Evolutionary conservation across 2,113 vertebrate species (phyloP).

Genomic region (Dermatemys mawii): DNA sequence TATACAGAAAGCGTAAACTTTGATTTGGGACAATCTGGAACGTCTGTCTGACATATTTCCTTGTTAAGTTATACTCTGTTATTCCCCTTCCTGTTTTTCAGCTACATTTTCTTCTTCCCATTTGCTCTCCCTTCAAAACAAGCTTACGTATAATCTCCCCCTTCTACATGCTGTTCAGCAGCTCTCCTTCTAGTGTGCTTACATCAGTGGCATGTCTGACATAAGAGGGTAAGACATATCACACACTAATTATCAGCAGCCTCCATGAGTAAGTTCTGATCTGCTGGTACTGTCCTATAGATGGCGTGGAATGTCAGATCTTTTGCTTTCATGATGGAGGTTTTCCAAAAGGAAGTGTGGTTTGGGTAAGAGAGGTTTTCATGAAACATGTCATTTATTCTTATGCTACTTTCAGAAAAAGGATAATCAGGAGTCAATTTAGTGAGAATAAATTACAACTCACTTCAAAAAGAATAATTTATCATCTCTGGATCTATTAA

Average conservation of each 20-base stretch:
- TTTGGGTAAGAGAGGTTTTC: fast-evolving
- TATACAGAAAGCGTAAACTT: background rate
- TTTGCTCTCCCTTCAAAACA: background rate
- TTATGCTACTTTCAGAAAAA: background rate
- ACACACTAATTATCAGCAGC: background rate
- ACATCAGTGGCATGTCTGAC: background rate
- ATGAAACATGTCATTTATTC: fast-evolving
- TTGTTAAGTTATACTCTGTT: background rate
- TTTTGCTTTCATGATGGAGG: background rate
- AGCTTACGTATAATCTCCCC: background rate
- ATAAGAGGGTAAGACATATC: background rate
- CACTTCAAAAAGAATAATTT: background rate
- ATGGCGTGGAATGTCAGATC: background rate
- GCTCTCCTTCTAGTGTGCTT: background rate
- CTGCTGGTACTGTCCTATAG: fast-evolving
- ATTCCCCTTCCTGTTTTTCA: fast-evolving
- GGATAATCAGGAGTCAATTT: conserved; percentile 55
- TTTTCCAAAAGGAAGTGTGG: background rate
- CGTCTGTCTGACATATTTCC: background rate
- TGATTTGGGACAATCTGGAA: background rate
- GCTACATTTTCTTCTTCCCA: background rate
- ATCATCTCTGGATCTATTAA: too few species aligned
- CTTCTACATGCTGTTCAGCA: background rate
- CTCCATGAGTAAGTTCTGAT: fast-evolving
- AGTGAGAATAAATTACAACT: background rate